phyloP scores from a whole-genome alignment of 1,140 invertebrate species.

The Habropoda laboriosa region DNA sequence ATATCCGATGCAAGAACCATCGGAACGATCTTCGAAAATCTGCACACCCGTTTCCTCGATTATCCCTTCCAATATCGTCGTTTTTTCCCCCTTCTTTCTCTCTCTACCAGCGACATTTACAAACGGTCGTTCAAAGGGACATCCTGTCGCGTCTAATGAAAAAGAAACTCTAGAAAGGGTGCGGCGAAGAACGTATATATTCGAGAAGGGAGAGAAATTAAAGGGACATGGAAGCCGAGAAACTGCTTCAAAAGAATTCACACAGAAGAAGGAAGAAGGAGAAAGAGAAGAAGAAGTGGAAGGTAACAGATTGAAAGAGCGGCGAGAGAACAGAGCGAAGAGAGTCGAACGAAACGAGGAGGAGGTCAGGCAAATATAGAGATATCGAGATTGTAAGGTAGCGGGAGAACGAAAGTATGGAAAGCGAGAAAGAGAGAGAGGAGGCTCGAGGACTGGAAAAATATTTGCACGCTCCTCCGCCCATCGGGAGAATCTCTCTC shows the following conservation, averaged over 20 bases:
- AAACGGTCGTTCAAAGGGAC: neutral
- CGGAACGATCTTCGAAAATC: constrained; percentile 4
- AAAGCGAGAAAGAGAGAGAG: constrained; percentile 6
- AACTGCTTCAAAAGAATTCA: neutral
- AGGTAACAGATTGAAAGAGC: neutral
- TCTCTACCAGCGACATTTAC: too few species aligned
- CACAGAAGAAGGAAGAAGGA: constrained; percentile 4
- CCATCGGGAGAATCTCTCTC: neutral
- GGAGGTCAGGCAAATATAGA: constrained; percentile 47
- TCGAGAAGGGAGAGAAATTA: neutral
- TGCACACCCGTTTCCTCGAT: neutral
- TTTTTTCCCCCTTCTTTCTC: neutral
- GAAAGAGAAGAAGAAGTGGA: neutral
- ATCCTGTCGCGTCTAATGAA: neutral
- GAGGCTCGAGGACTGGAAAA: constrained; percentile 47
- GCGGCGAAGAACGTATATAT: neutral
- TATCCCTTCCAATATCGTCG: neutral
- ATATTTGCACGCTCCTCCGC: constrained; percentile 59
- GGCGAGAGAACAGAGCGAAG: constrained; percentile 4
- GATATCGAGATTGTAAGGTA: constrained; percentile 44
- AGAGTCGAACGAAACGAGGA: constrained; percentile 40
- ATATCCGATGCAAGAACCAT: constrained; percentile 11
- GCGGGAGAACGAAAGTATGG: constrained; percentile 23
- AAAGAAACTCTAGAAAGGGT: neutral
- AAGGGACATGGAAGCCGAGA: neutral